These are phyloP conservation scores for Babylonia areolata DNA, from an alignment of 1,140 invertebrate species.

Conservation along the genomic window DNA sequence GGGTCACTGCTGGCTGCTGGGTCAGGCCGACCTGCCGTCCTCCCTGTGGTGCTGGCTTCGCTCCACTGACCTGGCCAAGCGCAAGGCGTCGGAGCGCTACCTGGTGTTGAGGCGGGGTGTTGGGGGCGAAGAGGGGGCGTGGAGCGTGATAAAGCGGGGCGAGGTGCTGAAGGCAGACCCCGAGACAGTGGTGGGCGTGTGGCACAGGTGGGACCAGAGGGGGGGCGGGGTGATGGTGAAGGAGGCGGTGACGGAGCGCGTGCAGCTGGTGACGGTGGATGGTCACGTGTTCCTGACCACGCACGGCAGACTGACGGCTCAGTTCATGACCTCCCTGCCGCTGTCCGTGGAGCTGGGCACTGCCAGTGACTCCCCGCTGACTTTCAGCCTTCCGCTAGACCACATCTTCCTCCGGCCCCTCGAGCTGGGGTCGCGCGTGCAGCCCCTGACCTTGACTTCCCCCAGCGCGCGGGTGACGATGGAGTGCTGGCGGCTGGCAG, in stretches of 20 bases:
- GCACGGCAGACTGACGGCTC: background rate
- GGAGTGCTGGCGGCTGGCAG: background rate
- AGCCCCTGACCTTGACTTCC: background rate
- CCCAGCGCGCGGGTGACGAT: background rate
- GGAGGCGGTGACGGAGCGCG: background rate
- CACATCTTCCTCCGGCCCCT: conserved; percentile 7
- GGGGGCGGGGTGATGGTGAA: background rate
- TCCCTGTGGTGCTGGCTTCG: conserved; percentile 24
- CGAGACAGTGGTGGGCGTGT: background rate
- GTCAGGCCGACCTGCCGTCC: background rate
- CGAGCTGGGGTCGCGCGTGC: background rate
- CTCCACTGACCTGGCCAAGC: background rate
- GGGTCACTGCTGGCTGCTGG: background rate
- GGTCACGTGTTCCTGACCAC: conserved; percentile 27
- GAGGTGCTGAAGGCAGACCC: background rate
- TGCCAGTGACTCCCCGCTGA: background rate
- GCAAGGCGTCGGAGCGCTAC: background rate
- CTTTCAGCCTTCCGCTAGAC: background rate
- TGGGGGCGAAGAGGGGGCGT: background rate
- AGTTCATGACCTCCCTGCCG: conserved; percentile 1
- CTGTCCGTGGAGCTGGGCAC: background rate
- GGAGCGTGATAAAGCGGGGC: background rate
- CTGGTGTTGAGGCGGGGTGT: background rate
- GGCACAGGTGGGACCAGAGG: conserved; percentile 17
- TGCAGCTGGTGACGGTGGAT: conserved; percentile 22